Conservation (phyloP, 2,113 vertebrate genomes). For the Cyphomyrus plagiostoma region DNA sequence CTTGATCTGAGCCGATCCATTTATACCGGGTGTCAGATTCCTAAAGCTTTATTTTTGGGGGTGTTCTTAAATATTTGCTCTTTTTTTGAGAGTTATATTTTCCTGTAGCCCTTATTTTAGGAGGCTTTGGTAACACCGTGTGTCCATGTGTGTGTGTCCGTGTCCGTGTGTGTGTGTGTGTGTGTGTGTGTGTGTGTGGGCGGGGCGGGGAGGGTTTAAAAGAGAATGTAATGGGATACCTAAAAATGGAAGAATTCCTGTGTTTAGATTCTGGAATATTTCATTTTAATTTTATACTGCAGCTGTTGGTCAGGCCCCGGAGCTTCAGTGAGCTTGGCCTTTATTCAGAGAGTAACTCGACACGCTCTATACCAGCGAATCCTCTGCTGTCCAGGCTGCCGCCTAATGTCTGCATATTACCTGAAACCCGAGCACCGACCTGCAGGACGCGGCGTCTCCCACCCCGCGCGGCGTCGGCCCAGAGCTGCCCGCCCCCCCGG, state of each 20-base stretch:
- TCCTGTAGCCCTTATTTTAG: background rate
- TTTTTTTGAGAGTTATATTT: background rate
- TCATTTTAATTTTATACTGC: background rate
- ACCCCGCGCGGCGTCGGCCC: background rate
- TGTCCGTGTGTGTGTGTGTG: background rate
- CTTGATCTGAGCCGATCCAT: constrained; percentile 10
- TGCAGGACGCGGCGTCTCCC: background rate
- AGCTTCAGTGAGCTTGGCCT: background rate
- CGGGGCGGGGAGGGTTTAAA: no score
- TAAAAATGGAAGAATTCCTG: background rate
- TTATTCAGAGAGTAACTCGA: background rate
- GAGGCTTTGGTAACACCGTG: background rate
- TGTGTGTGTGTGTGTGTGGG: background rate
- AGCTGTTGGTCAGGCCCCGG: background rate
- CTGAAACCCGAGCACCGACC: background rate
- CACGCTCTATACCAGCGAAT: background rate
- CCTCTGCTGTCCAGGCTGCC: background rate
- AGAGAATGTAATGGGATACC: background rate
- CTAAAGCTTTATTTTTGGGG: constrained; percentile 1
- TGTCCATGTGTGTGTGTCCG: background rate
- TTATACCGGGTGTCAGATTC: background rate
- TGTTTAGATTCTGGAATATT: background rate
- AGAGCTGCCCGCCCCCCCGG: background rate
- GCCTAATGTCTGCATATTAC: background rate
- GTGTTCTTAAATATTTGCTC: background rate